Base-by-base conservation (phyloP, 2,888 invertebrate genomes). In the Tetragonula carbonaria region DNA sequence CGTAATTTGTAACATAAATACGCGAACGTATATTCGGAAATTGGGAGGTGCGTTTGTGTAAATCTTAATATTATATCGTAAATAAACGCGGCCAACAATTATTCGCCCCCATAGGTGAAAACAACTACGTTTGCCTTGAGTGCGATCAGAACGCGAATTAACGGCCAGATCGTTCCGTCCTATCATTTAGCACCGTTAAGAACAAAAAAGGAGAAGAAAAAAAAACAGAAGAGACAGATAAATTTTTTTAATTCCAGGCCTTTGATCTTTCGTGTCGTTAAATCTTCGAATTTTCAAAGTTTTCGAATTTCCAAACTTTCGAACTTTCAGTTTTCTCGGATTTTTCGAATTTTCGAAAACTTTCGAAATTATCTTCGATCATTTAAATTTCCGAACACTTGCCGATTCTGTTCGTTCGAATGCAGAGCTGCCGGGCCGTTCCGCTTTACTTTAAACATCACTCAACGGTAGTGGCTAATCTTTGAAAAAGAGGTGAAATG, bases 1-100 rank as follows among this genome's bases (percentile, higher is more conserved):
- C 62, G 55, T 66, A 82, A 84, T 78, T 82, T 62, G 53, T 71
- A 77, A 71, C 70, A 59, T 57, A 74, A 83, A 82, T 38, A 65
- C 23, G 45, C 33, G 68, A 2, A n/a, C 57, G 67, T 55, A 77
- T 66, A 66, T 57, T 74, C 14, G 23, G 38, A 67, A 80, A 76
- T 68, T 68, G 53, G 50, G n/a, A 59, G 16, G 45, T 38, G 14
- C 63, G 28, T 51, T 65, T 57, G 53, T 55, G 45, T 76, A 63
- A 77, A 74, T 78, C 73, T 74, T 82, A 77, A 77, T 51, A 74
- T 62, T 50, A 55, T 71, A 38, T 45, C 45, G 21, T 11, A 66
- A 65, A 80, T 80, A 74, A 65, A 68, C n/a, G 23, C 4, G 45
- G 3, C 28, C 5, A n/a, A 4, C 28, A 23, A 59, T 59, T 59